Percentiles rank a stretch among this genome's conserved stretches.
Evolutionary conservation across 1,140 invertebrate genomes (phyloP).

Genomic region (Batillaria attramentaria): DNA sequence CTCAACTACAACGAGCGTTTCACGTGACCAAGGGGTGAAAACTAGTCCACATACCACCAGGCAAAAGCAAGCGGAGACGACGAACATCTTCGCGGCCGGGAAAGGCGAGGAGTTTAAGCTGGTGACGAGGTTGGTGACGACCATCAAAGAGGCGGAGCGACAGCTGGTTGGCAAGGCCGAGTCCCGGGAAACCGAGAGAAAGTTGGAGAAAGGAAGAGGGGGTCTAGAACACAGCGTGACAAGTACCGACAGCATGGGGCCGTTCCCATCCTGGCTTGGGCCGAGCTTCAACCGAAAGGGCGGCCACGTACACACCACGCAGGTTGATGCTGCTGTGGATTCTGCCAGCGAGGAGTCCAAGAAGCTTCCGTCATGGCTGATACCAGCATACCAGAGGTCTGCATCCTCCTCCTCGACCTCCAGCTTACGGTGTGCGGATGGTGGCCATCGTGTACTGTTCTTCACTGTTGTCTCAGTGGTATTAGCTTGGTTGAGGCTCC

Average conservation of each 20-base stretch:
- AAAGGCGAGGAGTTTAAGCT: no score
- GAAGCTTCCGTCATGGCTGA: constrained; percentile 6
- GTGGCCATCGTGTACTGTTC: not conserved
- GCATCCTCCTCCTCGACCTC: not conserved
- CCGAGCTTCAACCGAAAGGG: not conserved
- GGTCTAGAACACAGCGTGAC: not conserved
- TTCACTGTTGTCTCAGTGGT: not conserved
- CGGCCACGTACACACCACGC: not conserved
- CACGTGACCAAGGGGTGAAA: not conserved
- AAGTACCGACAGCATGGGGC: not conserved
- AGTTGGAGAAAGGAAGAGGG: not conserved
- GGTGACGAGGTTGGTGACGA: no score
- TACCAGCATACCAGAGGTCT: constrained; percentile 4
- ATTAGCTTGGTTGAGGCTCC: no score
- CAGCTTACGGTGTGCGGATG: no score
- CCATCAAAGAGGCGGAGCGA: not conserved
- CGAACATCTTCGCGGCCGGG: not conserved
- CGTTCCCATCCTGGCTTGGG: not conserved
- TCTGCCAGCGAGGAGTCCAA: no score
- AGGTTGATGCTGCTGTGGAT: no score
- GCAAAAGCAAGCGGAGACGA: not conserved
- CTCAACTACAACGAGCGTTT: not conserved
- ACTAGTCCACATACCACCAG: not conserved
- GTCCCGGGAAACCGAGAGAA: not conserved
- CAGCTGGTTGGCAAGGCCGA: not conserved